phyloP scores from a whole-genome alignment of 2,797 vertebrate species.

The Schizothorax lantsangensis region DNA sequence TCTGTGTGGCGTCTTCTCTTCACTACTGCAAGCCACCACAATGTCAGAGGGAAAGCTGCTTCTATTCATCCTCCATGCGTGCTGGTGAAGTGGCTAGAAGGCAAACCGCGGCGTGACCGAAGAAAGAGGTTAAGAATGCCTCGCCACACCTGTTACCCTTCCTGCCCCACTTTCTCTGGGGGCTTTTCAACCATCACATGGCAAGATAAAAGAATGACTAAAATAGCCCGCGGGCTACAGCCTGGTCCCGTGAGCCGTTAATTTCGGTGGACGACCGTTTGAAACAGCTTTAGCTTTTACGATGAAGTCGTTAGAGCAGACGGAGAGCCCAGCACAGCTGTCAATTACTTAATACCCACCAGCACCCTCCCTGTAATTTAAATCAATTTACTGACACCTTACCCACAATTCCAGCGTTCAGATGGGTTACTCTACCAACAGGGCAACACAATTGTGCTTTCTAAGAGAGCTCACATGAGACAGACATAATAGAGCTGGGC shows the following conservation, averaged over 20 bases:
- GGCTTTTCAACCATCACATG: constrained; percentile 33
- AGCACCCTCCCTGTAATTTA: constrained; percentile 42
- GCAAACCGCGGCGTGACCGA: not conserved
- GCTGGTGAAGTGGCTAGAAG: not conserved
- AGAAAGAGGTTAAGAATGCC: constrained; percentile 33
- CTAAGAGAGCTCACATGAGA: not conserved
- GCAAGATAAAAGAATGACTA: constrained; percentile 41
- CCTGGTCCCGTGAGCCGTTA: not conserved
- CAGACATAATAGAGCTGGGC: not conserved
- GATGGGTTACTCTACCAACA: constrained; percentile 21
- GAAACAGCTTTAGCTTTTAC: constrained; percentile 43
- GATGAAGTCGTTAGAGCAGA: constrained; percentile 39
- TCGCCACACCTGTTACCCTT: constrained; percentile 30
- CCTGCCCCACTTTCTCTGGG: constrained; percentile 16
- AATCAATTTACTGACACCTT: constrained; percentile 45
- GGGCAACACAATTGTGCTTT: constrained; percentile 15
- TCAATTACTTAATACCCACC: constrained; percentile 50
- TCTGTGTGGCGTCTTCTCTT: not conserved
- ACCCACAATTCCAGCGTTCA: constrained; percentile 6
- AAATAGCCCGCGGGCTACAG: constrained; percentile 33
- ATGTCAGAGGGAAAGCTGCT: not conserved
- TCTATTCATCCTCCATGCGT: not conserved
- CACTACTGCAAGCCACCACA: not conserved
- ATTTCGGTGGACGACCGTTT: constrained; percentile 19
- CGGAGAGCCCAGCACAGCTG: constrained; percentile 33